These are phyloP conservation scores for Netelia melanura DNA, from an alignment of 2,888 invertebrate genomes.

Conservation along the genomic window DNA sequence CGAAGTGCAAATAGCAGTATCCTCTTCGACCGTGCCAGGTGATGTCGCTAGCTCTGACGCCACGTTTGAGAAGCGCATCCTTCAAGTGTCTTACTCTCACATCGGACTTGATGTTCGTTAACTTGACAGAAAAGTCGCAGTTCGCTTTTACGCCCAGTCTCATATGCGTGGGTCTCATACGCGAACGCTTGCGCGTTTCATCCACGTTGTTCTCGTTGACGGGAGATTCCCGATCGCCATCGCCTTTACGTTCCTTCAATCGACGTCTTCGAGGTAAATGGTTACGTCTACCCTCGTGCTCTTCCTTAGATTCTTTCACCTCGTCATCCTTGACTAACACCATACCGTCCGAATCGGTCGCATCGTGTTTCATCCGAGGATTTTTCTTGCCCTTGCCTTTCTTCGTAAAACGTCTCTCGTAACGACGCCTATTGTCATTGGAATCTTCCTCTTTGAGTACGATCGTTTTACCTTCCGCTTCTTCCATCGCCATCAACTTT, in stretches of 20 bases:
- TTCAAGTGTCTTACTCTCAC: constrained; percentile 92
- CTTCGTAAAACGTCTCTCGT: constrained; percentile 66
- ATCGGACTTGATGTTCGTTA: constrained; percentile 90
- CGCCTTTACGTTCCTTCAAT: constrained; percentile 73
- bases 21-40: constrained; percentile 88
- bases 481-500: constrained; percentile 89
- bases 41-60: constrained; percentile 91
- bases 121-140: constrained; percentile 87
- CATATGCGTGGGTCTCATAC: constrained; percentile 76
- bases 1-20: constrained; percentile 91
- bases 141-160: constrained; percentile 82
- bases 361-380: constrained; percentile 50
- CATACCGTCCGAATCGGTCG: constrained; percentile 40
- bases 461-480: constrained; percentile 89
- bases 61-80: constrained; percentile 90
- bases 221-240: constrained; percentile 72
- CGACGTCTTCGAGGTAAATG: constrained; percentile 71
- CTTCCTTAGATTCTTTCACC: constrained; percentile 36
- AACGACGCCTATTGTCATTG: constrained; percentile 87
- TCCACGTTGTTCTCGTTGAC: constrained; percentile 84
- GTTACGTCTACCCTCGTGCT: constrained; percentile 60
- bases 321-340: constrained; percentile 44
- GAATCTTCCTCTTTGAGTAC: constrained; percentile 90
- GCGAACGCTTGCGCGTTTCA: constrained; percentile 79
- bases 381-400: constrained; percentile 61